Conservation (phyloP, 2,797 vertebrate genomes). For the Poecilia gillii region DNA sequence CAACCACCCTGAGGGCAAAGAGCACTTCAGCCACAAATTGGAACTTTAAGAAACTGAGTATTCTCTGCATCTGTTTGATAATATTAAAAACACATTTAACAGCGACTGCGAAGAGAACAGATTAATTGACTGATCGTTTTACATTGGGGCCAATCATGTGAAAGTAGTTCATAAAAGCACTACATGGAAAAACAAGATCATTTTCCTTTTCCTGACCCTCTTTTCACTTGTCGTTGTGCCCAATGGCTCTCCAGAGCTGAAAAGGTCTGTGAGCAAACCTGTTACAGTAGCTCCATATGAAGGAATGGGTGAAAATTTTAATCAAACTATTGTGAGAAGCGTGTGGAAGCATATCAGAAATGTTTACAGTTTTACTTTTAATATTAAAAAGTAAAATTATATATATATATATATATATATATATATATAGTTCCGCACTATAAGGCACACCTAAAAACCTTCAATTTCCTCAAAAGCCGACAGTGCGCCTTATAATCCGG, state of each 20-base stretch:
- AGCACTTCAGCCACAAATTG: slow-evolving; percentile 15
- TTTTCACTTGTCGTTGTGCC: background rate
- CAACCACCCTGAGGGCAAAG: slow-evolving; percentile 24
- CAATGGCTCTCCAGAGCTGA: too few relatives aligned
- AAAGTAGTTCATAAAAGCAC: background rate
- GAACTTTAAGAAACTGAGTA: slow-evolving; percentile 20
- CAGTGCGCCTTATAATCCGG: too few relatives aligned
- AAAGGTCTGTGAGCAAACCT: background rate
- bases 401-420: too few relatives aligned
- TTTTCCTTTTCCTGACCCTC: background rate
- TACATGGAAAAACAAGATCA: background rate
- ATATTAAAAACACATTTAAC: background rate
- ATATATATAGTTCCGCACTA: too few relatives aligned
- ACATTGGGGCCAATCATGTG: slow-evolving; percentile 5
- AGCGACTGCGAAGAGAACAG: slow-evolving; percentile 4
- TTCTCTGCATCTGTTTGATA: slow-evolving; percentile 16
- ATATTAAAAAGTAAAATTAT: background rate
- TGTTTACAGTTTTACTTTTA: background rate
- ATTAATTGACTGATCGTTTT: slow-evolving; percentile 6
- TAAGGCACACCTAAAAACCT: too few relatives aligned
- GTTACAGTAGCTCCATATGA: background rate
- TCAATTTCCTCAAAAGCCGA: too few relatives aligned
- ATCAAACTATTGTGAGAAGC: background rate
- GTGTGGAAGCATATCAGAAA: background rate
- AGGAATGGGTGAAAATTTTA: background rate